A percentile compares a stretch with the other conserved stretches of the same genome.
Evolutionary conservation across 1,140 invertebrate species (phyloP).

Genomic region (Helicorthomorpha holstii): DNA sequence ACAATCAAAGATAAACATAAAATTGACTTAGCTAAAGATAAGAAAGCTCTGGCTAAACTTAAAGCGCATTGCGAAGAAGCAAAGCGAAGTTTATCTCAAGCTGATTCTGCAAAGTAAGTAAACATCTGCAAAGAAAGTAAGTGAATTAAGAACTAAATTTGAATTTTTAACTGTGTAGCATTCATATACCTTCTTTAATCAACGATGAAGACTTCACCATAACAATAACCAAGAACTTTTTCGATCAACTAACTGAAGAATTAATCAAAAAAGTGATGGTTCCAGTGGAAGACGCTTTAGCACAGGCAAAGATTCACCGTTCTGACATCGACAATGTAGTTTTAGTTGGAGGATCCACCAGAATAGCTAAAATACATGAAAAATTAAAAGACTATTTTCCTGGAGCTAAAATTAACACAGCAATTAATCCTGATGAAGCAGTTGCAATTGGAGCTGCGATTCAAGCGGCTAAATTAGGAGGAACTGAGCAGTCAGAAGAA

Average conservation of each 20-base stretch:
- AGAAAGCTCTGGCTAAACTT: neutral
- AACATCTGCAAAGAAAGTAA: neutral
- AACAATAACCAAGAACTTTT: slow-evolving; percentile 11
- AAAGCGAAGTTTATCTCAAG: slow-evolving; percentile 1
- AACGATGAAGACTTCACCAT: slow-evolving; percentile 3
- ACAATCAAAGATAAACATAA: slow-evolving; percentile 30
- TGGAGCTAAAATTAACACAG: slow-evolving; percentile 11
- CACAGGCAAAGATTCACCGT: slow-evolving; percentile 11
- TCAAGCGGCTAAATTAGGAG: slow-evolving; percentile 19
- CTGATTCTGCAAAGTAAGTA: neutral
- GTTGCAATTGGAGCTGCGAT: slow-evolving; percentile 28
- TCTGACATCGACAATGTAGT: slow-evolving; percentile 14
- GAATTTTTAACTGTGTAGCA: slow-evolving; percentile 1
- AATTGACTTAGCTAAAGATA: slow-evolving; percentile 1
- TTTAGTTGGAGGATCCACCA: slow-evolving; percentile 17
- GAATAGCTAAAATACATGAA: slow-evolving; percentile 15
- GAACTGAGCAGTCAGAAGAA: slow-evolving; percentile 9
- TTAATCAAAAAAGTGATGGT: slow-evolving; percentile 9
- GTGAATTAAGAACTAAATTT: neutral
- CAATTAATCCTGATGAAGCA: slow-evolving; percentile 28
- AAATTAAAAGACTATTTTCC: slow-evolving; percentile 13
- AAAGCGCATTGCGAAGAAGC: slow-evolving; percentile 4
- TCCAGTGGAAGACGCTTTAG: slow-evolving; percentile 9
- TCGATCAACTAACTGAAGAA: slow-evolving; percentile 12
- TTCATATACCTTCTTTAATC: slow-evolving; percentile 8